Base-by-base conservation (phyloP, 1,140 invertebrate species). In the Maniola jurtina region DNA sequence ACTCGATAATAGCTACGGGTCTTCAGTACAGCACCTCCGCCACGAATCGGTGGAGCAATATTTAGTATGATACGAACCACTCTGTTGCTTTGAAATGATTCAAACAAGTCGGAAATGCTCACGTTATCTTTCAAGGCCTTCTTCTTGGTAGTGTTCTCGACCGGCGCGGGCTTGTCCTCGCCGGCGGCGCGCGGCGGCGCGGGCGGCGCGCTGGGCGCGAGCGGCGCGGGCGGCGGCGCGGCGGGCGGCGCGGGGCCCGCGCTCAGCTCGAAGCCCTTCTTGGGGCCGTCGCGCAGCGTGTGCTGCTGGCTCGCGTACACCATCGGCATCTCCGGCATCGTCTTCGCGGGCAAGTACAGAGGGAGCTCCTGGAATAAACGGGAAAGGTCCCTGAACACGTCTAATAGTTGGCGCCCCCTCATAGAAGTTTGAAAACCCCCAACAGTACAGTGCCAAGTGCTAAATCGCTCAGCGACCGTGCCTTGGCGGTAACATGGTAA, bases 311-410 rank as follows among this genome's bases (percentile, higher is more conserved):
- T 73, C 7, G 79, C 73, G 75, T 86, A 88, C 59, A 75, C 62
- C 48, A 80, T 70, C 54, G 84, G 76, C 42, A 84, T 64, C 73
- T 89, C 85, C 0, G 86, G 85, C 86, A 86, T 86, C 45, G 86
- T 82, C 68, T 85, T 83, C 33, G 79, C 58, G 6, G 78, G 74
- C 64, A 79, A 58, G 68, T 85, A 84, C 33, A 81, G 65, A n/a
- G 77, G 68, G 61, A 83, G 63, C 55, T 82, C 84, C 82, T 80
- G 71, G 6, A 66, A 66, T 16, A 34, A 15, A 48, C 1, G 2
- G 8, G 8, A 48, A n/a, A n/a, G n/a, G n/a, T n/a, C n/a, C n/a
- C n/a, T n/a, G n/a, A n/a, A n/a, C n/a, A n/a, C n/a, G n/a, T n/a
- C n/a, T n/a, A n/a, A n/a, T n/a, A n/a, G n/a, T n/a, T n/a, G n/a